phyloP scores from a whole-genome alignment of 64 coral and sea anemone genomes.

The Montipora cactus region DNA sequence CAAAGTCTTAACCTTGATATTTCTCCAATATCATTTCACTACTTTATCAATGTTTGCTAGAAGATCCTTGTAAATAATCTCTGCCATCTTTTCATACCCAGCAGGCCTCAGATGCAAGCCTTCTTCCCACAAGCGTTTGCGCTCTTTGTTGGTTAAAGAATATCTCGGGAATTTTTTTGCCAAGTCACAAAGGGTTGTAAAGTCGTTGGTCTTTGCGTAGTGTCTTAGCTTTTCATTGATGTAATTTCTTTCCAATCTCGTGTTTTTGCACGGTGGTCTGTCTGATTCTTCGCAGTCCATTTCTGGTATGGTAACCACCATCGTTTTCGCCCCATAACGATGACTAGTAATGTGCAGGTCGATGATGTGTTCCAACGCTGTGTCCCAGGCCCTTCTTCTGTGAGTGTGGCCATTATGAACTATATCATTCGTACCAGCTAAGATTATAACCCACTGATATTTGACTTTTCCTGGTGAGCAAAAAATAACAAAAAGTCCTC shows the following conservation, averaged over 20 bases:
- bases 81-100: conserved; percentile 92
- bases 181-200: conserved; percentile 80
- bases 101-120: conserved; percentile 87
- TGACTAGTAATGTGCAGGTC: conserved; percentile 78
- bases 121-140: conserved; percentile 77
- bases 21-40: background rate
- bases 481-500: too few relatives aligned
- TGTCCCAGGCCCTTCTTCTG: conserved; percentile 70
- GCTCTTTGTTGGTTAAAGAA: conserved; percentile 47
- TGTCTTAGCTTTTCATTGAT: conserved; percentile 79
- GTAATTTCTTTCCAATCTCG: conserved; percentile 67
- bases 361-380: conserved; percentile 80
- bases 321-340: conserved; percentile 71
- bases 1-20: too few relatives aligned
- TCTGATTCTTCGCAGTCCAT: conserved; percentile 78
- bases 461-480: conserved; percentile 27
- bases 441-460: conserved; percentile 88
- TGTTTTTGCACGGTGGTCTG: conserved; percentile 44
- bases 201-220: conserved; percentile 65
- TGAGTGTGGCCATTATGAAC: conserved; percentile 51
- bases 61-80: conserved; percentile 70
- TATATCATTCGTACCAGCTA: conserved; percentile 97
- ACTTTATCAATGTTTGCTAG: conserved; percentile 4
- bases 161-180: conserved; percentile 74
- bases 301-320: conserved; percentile 90